phyloP scores from a whole-genome alignment of 2,113 vertebrate species.

The Synchiropus splendidus region DNA sequence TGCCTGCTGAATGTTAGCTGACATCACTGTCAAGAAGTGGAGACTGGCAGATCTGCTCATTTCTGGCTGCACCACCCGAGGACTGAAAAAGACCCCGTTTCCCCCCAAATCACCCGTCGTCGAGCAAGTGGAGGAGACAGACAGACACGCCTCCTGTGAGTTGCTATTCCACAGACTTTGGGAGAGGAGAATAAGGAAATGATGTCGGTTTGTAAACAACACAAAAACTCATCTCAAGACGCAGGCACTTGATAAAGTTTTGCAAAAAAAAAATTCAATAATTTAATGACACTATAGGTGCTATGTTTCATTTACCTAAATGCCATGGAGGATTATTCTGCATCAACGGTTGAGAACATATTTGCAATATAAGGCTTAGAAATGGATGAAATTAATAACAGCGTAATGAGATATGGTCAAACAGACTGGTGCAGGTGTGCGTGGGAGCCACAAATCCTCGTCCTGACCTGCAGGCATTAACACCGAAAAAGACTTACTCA shows the following conservation, averaged over 20 bases:
- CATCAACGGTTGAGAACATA: too few relatives aligned
- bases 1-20: slow-evolving; percentile 54
- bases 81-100: slow-evolving; percentile 49
- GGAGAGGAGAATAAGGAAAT: background rate
- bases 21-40: slow-evolving; percentile 57
- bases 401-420: too few relatives aligned
- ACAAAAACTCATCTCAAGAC: slow-evolving; percentile 1
- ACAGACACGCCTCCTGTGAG: slow-evolving; percentile 55
- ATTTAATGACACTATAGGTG: too few relatives aligned
- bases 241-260: background rate
- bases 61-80: slow-evolving; percentile 34
- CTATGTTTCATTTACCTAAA: too few relatives aligned
- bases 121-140: slow-evolving; percentile 56
- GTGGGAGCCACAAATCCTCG: too few relatives aligned
- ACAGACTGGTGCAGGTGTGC: too few relatives aligned
- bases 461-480: too few relatives aligned
- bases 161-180: slow-evolving; percentile 25
- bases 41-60: slow-evolving; percentile 52
- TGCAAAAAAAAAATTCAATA: background rate
- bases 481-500: too few relatives aligned
- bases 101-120: slow-evolving; percentile 48
- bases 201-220: too few relatives aligned
- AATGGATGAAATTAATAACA: too few relatives aligned
- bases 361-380: too few relatives aligned
- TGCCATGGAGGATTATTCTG: too few relatives aligned